Base-by-base conservation (phyloP, 2,113 vertebrate species). In the Carollia perspicillata region DNA sequence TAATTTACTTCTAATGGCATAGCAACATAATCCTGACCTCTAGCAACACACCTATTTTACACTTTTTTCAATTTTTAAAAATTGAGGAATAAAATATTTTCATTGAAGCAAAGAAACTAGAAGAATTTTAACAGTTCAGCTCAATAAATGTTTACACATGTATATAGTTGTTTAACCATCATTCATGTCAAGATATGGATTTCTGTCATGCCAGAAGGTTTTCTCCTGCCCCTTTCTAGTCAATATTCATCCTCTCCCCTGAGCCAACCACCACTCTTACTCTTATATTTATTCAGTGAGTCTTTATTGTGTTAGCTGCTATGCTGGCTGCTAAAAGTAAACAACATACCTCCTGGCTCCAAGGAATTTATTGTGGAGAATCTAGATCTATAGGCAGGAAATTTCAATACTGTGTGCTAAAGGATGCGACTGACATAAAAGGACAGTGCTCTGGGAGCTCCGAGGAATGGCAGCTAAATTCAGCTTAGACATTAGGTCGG, bases 91-190 rank as follows among this genome's bases (percentile, higher is more conserved):
- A 47, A 81, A 49, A 28, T 84, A 68, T 93, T 93, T 68, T 51
- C 28, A 84, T 28, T 33, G 26, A 55, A 55, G 37, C 2, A 4
- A 75, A 89, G 33, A 68, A 96, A 74, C 42, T 44, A 11, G 1
- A 93, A 74, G 3, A 28, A 68, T 58, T 35, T 91, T 65, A 89
- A 75, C 47, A 79, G 68, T 69, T 69, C 55, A 47, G 26, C n/a
- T 89, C 75, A 93, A 53, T 89, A 65, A n/a, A n/a, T 23, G 58
- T 89, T 90, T 89, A 58, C 26, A 93, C n/a, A 60, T 65, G 6
- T 58, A 30, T 40, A 13, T 22, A 81, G 26, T 78, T 35, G 2
- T 47, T 6, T 95, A 74, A 65, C 53, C 63, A 66, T 40, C n/a
- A 44, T 22, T 95, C 60, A 69, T 49, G 66, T 90, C 13, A 71